Percentiles rank a stretch among this genome's conserved stretches.
Conservation (phyloP, 2,797 vertebrate species). For the Centroberyx gerrardi region DNA sequence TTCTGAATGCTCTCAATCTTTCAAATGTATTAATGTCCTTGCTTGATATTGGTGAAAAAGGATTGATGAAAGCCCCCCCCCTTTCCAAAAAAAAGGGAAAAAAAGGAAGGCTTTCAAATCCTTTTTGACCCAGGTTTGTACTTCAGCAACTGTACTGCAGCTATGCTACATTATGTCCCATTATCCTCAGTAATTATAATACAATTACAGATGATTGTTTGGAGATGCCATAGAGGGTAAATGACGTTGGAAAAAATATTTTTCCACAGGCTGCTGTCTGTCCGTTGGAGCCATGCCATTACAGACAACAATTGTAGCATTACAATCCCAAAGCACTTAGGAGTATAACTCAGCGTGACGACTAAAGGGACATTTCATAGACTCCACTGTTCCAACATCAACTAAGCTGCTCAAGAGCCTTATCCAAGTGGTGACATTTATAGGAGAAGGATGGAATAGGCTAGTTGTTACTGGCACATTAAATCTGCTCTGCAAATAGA, state of each 20-base stretch:
- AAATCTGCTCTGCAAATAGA: constrained; percentile 24
- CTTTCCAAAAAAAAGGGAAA: neutral
- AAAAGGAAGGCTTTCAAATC: neutral
- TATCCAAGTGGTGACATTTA: constrained; percentile 22
- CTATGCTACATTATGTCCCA: constrained; percentile 5
- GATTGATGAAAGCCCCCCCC: too few relatives aligned
- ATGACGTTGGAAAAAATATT: constrained; percentile 33
- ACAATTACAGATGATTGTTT: constrained; percentile 48
- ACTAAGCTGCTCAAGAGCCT: constrained; percentile 50
- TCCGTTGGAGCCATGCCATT: constrained; percentile 48
- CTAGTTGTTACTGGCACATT: constrained; percentile 42
- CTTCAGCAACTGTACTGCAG: constrained; percentile 9
- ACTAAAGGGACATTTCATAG: constrained; percentile 56
- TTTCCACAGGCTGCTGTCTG: constrained; percentile 45
- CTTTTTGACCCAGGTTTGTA: neutral
- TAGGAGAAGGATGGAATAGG: constrained; percentile 1
- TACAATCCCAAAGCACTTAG: constrained; percentile 48
- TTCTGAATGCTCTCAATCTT: constrained; percentile 26
- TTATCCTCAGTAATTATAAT: constrained; percentile 50
- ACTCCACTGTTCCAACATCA: constrained; percentile 55
- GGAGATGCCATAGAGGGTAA: constrained; percentile 50
- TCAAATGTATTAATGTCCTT: constrained; percentile 22
- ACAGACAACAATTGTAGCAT: constrained; percentile 48
- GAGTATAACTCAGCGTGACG: constrained; percentile 46
- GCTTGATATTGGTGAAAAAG: too few relatives aligned